phyloP scores from a whole-genome alignment of 2,888 invertebrate genomes.

The Diaprepes abbreviatus region DNA sequence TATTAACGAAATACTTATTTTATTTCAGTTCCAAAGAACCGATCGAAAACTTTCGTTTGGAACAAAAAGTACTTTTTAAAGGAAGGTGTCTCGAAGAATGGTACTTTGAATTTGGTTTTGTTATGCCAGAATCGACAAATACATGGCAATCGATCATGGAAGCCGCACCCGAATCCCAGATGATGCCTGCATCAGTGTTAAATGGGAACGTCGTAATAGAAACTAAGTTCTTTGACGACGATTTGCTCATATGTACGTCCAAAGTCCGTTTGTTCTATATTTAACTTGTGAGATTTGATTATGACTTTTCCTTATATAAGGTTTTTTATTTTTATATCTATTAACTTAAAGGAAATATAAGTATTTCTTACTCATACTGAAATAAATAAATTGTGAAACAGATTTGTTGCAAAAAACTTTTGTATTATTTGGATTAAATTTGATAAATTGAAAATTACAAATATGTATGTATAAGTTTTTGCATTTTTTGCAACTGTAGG shows the following conservation, averaged over 20 bases:
- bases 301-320: too few species aligned
- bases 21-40: slow-evolving; percentile 85
- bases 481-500: too few species aligned
- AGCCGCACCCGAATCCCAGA: slow-evolving; percentile 98
- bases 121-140: slow-evolving; percentile 98
- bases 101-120: slow-evolving; percentile 97
- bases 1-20: too few species aligned
- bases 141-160: slow-evolving; percentile 99
- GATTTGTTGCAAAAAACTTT: too few species aligned
- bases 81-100: slow-evolving; percentile 97
- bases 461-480: too few species aligned
- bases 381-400: too few species aligned
- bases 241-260: slow-evolving; percentile 93
- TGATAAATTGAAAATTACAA: too few species aligned
- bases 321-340: too few species aligned
- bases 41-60: slow-evolving; percentile 96
- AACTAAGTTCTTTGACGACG: slow-evolving; percentile 96
- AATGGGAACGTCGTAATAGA: slow-evolving; percentile 98
- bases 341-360: too few species aligned
- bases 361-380: too few species aligned
- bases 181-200: slow-evolving; percentile 99
- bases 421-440: too few species aligned
- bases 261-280: slow-evolving; percentile 95
- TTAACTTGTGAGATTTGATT: too few species aligned
- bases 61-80: slow-evolving; percentile 85